These are phyloP conservation scores for Oreonectes daqikongensis DNA, from an alignment of 2,797 vertebrate species.

Conservation along the genomic window DNA sequence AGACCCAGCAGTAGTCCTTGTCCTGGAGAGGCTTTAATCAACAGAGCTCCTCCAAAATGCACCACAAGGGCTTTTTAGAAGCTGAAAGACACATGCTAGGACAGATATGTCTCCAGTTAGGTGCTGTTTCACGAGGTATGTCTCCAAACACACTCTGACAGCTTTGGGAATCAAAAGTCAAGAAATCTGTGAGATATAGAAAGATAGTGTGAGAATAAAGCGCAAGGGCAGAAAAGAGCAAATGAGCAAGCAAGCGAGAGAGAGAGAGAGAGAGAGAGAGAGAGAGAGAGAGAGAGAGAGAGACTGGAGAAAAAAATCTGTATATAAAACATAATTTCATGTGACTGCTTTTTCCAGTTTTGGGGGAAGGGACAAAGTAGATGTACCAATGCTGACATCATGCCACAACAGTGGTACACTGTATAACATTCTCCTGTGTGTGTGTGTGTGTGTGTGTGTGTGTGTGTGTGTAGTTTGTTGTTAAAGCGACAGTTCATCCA, in stretches of 20 bases:
- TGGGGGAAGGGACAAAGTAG: slow-evolving; percentile 18
- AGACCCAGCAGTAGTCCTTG: not conserved
- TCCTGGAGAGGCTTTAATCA: slow-evolving; percentile 3
- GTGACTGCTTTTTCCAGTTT: slow-evolving; percentile 43
- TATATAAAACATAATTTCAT: slow-evolving; percentile 51
- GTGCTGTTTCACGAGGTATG: not conserved
- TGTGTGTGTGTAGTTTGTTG: not conserved
- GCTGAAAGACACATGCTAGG: slow-evolving; percentile 1
- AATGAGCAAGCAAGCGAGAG: not conserved
- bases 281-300: not conserved
- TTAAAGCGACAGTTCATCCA: too few species aligned
- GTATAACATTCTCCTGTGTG: not conserved
- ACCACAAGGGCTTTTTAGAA: not conserved
- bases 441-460: not conserved
- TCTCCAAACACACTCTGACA: not conserved
- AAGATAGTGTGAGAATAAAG: not conserved
- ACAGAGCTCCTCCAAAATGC: not conserved
- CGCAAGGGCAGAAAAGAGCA: not conserved
- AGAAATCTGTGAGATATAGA: not conserved
- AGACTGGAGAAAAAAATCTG: slow-evolving; percentile 28
- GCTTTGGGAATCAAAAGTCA: not conserved
- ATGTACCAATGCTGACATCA: slow-evolving; percentile 51
- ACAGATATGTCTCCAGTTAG: not conserved
- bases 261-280: not conserved
- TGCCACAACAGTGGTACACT: slow-evolving; percentile 1